phyloP scores from a whole-genome alignment of 1,140 invertebrate genomes.

The Trichonephila clavipes region DNA sequence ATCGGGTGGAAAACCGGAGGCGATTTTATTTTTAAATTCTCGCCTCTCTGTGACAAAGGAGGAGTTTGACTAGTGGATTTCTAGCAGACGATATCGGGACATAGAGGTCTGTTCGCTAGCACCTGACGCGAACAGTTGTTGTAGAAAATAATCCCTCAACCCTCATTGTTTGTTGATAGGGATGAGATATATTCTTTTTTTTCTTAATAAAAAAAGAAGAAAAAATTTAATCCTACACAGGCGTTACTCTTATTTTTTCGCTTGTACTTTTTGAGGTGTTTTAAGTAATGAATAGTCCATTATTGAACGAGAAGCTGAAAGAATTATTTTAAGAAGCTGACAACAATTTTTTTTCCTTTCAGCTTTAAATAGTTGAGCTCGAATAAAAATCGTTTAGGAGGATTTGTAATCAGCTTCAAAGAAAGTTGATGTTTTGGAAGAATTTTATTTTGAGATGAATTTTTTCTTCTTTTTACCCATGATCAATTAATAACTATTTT shows the following conservation, averaged over 20 bases:
- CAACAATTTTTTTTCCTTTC: too few species aligned
- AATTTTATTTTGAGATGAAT: too few species aligned
- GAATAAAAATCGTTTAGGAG: too few species aligned
- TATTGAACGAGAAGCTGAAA: background rate
- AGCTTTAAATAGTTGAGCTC: too few species aligned
- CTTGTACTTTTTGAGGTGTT: background rate
- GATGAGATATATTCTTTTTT: background rate
- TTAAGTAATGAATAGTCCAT: background rate
- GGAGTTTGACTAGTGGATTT: constrained; percentile 49
- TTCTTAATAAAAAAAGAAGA: background rate
- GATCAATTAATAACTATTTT: too few species aligned
- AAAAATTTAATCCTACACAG: background rate
- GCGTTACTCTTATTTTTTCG: background rate
- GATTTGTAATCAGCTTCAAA: too few species aligned
- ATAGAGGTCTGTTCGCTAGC: background rate
- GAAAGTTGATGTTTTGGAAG: too few species aligned
- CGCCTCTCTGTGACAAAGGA: constrained; percentile 57
- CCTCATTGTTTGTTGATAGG: constrained; percentile 30
- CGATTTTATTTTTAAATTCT: constrained; percentile 70
- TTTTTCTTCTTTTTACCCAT: too few species aligned
- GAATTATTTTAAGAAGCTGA: too few species aligned
- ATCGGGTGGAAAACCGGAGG: constrained; percentile 41
- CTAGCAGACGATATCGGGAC: constrained; percentile 25
- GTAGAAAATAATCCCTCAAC: background rate
- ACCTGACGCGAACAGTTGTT: constrained; percentile 56